Evolutionary conservation across 92 coral and sea anemone genomes (phyloP).

Genomic region (Virgularia gustaviana): DNA sequence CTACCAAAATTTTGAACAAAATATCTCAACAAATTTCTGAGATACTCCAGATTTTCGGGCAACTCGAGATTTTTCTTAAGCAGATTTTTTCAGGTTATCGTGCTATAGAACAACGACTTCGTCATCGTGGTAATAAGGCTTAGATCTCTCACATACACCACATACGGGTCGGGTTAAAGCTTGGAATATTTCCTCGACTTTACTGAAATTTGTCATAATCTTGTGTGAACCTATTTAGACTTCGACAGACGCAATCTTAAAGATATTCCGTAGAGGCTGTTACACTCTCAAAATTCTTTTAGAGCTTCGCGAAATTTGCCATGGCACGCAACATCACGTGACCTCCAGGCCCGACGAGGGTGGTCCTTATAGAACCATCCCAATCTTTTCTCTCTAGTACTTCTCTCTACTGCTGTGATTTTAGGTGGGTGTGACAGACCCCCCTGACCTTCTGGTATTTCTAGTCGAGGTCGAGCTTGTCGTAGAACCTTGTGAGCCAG

Average conservation of each 20-base stretch:
- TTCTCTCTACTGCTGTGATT: conserved; percentile 70
- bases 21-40: too few relatives aligned
- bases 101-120: too few relatives aligned
- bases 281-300: too few relatives aligned
- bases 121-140: too few relatives aligned
- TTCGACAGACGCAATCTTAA: too few relatives aligned
- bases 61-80: neutral
- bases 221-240: too few relatives aligned
- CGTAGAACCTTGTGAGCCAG: conserved; percentile 56
- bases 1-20: neutral
- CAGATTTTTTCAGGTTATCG: neutral
- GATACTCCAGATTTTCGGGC: neutral
- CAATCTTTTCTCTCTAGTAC: neutral
- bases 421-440: conserved; percentile 63
- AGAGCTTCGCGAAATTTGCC: neutral
- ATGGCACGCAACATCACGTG: neutral
- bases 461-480: conserved; percentile 55
- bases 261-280: too few relatives aligned
- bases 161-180: neutral
- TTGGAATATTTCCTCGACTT: neutral
- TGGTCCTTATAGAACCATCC: neutral
- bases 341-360: neutral
- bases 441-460: conserved; percentile 47
- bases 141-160: too few relatives aligned
- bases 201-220: too few relatives aligned